Evolutionary conservation across 1,140 invertebrate genomes (phyloP), one percentile per base, ranked within the genome.

Genomic region (Trachelipus rathkii): DNA sequence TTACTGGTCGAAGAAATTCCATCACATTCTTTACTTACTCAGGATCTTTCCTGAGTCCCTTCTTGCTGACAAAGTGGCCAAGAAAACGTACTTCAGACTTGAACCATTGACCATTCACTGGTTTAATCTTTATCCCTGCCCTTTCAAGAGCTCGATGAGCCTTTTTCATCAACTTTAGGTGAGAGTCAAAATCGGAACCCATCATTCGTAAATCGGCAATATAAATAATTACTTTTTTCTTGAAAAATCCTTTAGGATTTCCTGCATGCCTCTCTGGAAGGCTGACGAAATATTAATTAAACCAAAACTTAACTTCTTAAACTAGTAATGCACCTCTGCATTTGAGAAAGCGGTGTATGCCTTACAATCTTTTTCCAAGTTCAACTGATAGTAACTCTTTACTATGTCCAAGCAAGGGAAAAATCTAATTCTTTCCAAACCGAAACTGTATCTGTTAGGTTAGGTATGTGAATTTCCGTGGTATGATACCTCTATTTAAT

Each of bases 121-220:
- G 44, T 74, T 74, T 67, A 15, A 67, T 74, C 72, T 74, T 73
- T 33, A 73, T 73, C 11, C 71, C 43, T 13, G 23, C 11, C 8
- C 71, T 21, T 15, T 43, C 71, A 13, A 73, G 44, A n/a, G 71
- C 44, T 13, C 11, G 2, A 10, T 66, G 21, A 5, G 44, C 71
- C 21, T 46, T 45, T 6, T 21, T 13, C 19, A 73, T 10, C 10
- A 73, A 46, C 13, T 43, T 44, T 10, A 73, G 71, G 44, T 73
- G 71, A 19, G 11, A 10, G 21, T 73, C 33, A 33, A 73, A 73
- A 13, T 21, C 13, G 4, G 10, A 19, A 11, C 10, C 43, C 71
- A 73, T 73, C 9, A 21, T 66, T 15, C 67, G 44, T 23, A 60
- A 46, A 60, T 74, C 72, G 23, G 67, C 72, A 21, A 74, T 74